Conservation (phyloP, 2,888 invertebrate genomes). For the Helleia helle region DNA sequence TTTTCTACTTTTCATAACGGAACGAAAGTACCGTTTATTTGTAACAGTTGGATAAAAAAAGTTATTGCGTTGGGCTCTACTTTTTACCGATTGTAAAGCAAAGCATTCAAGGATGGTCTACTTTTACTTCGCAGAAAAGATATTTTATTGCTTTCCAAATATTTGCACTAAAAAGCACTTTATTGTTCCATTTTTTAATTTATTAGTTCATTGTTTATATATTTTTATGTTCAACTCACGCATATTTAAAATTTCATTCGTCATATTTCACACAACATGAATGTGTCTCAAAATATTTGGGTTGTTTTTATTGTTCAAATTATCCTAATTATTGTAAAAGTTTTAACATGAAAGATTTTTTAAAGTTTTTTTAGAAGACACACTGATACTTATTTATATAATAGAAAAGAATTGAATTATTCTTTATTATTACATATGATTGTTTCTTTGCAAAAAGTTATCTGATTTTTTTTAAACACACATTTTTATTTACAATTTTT, state of each 20-base stretch:
- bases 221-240: neutral
- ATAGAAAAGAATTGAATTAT: no score
- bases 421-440: no score
- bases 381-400: no score
- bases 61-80: conserved; percentile 35
- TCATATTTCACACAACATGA: no score
- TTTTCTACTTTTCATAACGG: conserved; percentile 4
- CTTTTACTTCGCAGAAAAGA: conserved; percentile 28
- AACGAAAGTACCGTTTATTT: neutral
- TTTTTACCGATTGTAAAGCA: conserved; percentile 61
- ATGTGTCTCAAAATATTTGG: neutral
- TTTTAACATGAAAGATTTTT: no score
- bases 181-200: neutral
- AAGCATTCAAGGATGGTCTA: conserved; percentile 30
- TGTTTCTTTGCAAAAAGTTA: no score
- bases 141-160: conserved; percentile 26
- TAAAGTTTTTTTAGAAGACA: no score
- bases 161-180: conserved; percentile 16
- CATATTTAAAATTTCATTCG: no score
- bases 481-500: no score
- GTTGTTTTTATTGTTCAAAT: no score
- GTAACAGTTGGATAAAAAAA: conserved; percentile 25
- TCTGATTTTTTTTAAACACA: no score
- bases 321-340: no score
- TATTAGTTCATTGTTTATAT: neutral